Percentiles rank a stretch among this genome's conserved stretches.
phyloP scores from a whole-genome alignment of 2,888 invertebrate species.

The Dysmachus trigonus region DNA sequence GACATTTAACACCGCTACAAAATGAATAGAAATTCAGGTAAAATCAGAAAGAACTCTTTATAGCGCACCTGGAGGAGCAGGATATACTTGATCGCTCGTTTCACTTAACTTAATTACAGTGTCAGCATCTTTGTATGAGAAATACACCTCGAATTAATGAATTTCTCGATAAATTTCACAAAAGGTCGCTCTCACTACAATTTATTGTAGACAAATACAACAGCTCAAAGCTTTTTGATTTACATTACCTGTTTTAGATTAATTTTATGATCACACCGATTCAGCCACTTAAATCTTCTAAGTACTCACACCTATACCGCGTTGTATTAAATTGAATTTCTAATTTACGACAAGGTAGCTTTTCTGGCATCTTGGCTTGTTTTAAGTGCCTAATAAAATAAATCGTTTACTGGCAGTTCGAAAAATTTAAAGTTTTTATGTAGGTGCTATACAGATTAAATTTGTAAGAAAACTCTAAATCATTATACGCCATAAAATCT shows the following conservation, averaged over 20 bases:
- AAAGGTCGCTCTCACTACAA: background rate
- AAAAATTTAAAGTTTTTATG: no score
- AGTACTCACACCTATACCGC: background rate
- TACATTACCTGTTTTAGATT: background rate
- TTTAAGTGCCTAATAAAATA: background rate
- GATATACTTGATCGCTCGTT: background rate
- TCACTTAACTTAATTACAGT: conserved; percentile 10
- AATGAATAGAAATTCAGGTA: background rate
- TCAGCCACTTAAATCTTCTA: background rate
- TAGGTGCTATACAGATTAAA: no score
- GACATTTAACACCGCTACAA: background rate
- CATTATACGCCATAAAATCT: no score
- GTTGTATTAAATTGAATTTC: background rate
- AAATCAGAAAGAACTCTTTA: background rate
- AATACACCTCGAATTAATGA: background rate
- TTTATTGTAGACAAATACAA: background rate
- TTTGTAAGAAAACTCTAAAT: no score
- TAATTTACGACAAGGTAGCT: background rate
- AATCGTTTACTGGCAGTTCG: no score
- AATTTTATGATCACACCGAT: background rate
- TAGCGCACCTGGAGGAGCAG: background rate
- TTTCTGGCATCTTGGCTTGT: background rate
- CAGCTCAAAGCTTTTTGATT: background rate
- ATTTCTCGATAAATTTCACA: background rate
- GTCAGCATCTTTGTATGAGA: background rate